phyloP scores from a whole-genome alignment of 1,140 invertebrate genomes.

The Brachionus angularis region DNA sequence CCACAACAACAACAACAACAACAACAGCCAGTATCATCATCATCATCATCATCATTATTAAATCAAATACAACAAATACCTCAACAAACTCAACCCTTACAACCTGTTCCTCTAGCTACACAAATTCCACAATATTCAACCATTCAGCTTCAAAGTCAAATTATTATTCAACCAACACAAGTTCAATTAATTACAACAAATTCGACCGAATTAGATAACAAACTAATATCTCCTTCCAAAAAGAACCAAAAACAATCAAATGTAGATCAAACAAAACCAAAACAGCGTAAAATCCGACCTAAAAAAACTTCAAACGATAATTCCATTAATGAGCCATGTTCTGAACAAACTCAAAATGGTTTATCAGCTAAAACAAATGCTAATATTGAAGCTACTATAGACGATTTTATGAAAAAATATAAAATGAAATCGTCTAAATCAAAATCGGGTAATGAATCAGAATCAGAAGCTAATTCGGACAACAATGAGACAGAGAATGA shows the following conservation, averaged over 20 bases:
- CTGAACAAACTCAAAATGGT: background rate
- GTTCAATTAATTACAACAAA: background rate
- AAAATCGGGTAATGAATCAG: background rate
- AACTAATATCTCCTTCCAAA: no score
- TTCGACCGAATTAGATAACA: background rate
- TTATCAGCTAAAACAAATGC: background rate
- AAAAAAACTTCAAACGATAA: background rate
- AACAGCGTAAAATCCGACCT: background rate
- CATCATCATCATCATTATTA: background rate
- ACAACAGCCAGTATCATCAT: background rate
- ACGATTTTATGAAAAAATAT: constrained; percentile 43
- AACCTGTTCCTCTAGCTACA: background rate
- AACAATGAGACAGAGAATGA: background rate
- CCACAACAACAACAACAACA: constrained; percentile 7
- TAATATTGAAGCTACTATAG: constrained; percentile 35
- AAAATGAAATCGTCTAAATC: constrained; percentile 1
- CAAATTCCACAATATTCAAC: background rate
- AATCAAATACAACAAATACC: background rate
- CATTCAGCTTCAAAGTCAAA: background rate
- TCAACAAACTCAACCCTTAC: background rate
- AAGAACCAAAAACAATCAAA: no score
- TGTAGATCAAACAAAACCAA: background rate
- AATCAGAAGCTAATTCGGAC: background rate
- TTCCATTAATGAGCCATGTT: background rate
- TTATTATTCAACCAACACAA: background rate